Evolutionary conservation across 2,113 vertebrate genomes (phyloP), one percentile per base, ranked within the genome.

Genomic region (Epinephelus cyanopodus): DNA sequence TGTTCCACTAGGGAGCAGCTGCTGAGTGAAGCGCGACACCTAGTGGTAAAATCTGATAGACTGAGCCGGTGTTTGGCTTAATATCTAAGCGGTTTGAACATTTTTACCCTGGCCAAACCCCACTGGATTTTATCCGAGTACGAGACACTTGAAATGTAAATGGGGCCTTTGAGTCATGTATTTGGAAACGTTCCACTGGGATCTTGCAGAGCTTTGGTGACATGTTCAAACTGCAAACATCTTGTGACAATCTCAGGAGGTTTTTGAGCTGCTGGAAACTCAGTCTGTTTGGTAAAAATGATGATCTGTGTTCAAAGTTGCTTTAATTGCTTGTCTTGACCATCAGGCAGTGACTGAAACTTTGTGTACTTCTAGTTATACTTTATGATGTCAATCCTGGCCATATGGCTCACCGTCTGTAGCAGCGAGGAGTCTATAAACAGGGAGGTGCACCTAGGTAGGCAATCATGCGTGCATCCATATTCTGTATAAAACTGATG

Each of bases 311-410:
- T 64, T 85, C 23, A 50, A 50, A 74, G 60, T 53, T 47, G 48
- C 57, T n/a, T 75, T 39, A 79, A 79, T 15, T 70, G 53, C 57
- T 65, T 62, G 42, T 82, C 62, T 75, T 75, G 9, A 81, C 70
- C 77, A 61, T 83, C n/a, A 70, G 47, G 68, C 45, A 57, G 69
- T 52, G 64, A 71, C 19, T 76, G 53, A 81, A 42, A 74, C 69
- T 47, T n/a, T 17, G 54, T 62, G 56, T 6, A 45, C 54, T 58
- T 58, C 70, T 23, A 69, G 23, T 57, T 74, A 23, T 39, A 63
- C 39, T 70, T 77, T 11, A 69, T 71, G 47, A 53, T 58, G 61
- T 72, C 19, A 56, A 11, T 57, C 42, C 23, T 27, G 7, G 33
- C 65, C 74, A 52, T 64, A 83, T 65, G 60, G 74, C 33, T 74